Evolutionary conservation across 1,140 invertebrate species (phyloP).

Genomic region (Andricus grossulariae): DNA sequence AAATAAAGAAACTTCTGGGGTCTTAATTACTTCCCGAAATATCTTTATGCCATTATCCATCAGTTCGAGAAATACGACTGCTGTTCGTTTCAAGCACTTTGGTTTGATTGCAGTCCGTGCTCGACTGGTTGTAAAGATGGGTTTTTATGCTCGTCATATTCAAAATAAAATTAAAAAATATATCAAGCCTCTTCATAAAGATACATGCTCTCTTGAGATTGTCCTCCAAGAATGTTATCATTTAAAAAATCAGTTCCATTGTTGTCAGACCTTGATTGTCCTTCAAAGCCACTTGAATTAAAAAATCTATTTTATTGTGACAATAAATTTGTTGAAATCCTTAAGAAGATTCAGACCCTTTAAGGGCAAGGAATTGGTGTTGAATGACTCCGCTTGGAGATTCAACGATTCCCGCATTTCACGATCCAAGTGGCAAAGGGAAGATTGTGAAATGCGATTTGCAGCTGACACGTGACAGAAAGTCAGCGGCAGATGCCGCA

Average conservation of each 20-base stretch:
- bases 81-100: neutral
- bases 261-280: neutral
- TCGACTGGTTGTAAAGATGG: too few relatives aligned
- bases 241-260: neutral
- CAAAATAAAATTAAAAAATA: too few relatives aligned
- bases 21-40: slow-evolving; percentile 12
- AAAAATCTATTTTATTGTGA: slow-evolving; percentile 13
- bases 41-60: neutral
- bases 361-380: slow-evolving; percentile 23
- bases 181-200: too few relatives aligned
- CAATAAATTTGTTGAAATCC: slow-evolving; percentile 24
- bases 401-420: slow-evolving; percentile 26
- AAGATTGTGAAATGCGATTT: slow-evolving; percentile 34
- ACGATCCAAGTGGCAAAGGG: slow-evolving; percentile 1
- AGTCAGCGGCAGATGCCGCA: neutral
- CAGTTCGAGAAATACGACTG: neutral
- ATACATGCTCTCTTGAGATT: too few relatives aligned
- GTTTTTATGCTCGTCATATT: too few relatives aligned
- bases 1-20: neutral
- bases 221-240: too few relatives aligned
- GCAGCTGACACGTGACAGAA: slow-evolving; percentile 33
- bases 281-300: neutral
- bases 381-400: slow-evolving; percentile 28
- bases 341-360: slow-evolving; percentile 14
- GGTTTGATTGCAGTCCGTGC: too few relatives aligned